A percentile compares a stretch with the other conserved stretches of the same genome.
phyloP scores from a whole-genome alignment of 2,113 vertebrate genomes.

The Odobenus rosmarus region DNA sequence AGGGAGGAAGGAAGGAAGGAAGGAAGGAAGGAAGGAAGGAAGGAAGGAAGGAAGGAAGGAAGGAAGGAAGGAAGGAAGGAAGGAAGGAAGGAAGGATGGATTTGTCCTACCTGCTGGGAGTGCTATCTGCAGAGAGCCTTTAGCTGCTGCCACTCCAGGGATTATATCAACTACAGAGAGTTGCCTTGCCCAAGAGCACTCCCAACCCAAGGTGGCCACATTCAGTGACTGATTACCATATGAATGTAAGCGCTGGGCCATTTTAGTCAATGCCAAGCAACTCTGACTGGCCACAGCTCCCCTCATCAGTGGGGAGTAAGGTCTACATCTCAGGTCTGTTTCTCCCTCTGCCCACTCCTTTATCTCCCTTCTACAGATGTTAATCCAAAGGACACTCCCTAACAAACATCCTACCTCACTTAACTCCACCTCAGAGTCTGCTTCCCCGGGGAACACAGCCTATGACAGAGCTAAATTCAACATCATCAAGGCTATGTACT shows the following conservation, averaged over 20 bases:
- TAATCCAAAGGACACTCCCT: not conserved
- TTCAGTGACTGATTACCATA: not conserved
- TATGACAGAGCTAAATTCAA: not conserved
- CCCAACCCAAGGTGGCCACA: not conserved
- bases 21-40: accelerated
- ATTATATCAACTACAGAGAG: not conserved
- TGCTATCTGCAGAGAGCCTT: not conserved
- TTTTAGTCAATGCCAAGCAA: not conserved
- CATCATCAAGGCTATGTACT: not conserved
- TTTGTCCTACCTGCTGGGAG: not conserved
- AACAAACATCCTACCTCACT: not conserved
- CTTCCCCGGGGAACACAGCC: not conserved
- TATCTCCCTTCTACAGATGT: not conserved
- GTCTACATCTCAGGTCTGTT: not conserved
- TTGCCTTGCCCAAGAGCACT: not conserved
- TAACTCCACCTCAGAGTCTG: not conserved
- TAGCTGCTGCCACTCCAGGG: not conserved
- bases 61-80: not conserved
- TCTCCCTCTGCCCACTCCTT: not conserved
- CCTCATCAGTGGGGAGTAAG: not conserved
- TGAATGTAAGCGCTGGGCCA: not conserved
- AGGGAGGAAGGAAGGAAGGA: no score
- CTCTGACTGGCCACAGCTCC: not conserved
- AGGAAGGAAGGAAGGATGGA: not conserved
- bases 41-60: no score